Base-by-base conservation (phyloP, 2,797 vertebrate genomes). In the Tympanoctomys barrerae region DNA sequence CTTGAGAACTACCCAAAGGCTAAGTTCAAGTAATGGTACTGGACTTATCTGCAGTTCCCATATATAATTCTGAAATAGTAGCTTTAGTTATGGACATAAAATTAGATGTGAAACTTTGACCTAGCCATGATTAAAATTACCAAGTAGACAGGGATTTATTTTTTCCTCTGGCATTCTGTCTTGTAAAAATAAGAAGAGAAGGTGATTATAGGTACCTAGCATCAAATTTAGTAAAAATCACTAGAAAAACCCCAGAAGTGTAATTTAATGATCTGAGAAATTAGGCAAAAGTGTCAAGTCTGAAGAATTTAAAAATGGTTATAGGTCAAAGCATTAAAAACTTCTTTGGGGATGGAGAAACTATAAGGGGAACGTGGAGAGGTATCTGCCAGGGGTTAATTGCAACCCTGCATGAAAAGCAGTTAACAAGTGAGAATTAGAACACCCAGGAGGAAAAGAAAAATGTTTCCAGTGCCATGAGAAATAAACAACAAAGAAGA, bases 361-460 rank as follows among this genome's bases (percentile, higher is more conserved):
- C 98, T 97, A 97, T 92, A 98, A 98, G 98, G 97, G 96, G 97
- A 98, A 97, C 97, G 97, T 94, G 97, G 97, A 97, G 98, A 98
- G 95, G 97, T 98, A 98, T 98, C 98, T 98, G 98, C 98, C 98
- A 98, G 98, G 98, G 99, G 99, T 99, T 99, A 99, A 99, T 99
- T 99, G 98, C 98, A 98, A 98, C 98, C 98, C 98, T 97, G 98
- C 99, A 98, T 99, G 99, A 99, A 98, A 99, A 99, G 98, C 99
- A 99, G 99, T 99, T 99, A 99, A 99, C 99, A 99, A 99, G 99
- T 99, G 98, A 99, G 98, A 98, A 98, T 98, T 98, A 98, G 98
- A 99, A 99, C 99, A 99, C 99, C 99, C 99, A 99, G 98, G 98
- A 99, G 99, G 98, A 98, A 98, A 98, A 98, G 98, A 98, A 98